Evolutionary conservation across 1,140 invertebrate species (phyloP).

Genomic region (Babylonia areolata): DNA sequence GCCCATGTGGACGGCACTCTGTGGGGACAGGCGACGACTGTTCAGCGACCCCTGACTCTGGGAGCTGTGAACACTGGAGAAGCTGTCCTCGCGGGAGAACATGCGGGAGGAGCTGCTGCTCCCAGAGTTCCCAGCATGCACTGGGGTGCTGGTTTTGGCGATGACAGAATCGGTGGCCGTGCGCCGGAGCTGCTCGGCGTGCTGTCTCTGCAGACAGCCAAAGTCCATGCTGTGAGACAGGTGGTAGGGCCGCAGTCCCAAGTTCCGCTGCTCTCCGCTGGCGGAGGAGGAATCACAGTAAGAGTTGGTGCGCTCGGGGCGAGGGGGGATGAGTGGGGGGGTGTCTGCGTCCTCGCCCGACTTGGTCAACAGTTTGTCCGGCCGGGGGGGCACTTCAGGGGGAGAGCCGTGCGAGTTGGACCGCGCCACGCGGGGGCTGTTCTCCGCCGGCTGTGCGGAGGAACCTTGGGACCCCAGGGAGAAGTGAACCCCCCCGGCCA

Average conservation of each 20-base stretch:
- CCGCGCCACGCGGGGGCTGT: constrained; percentile 47
- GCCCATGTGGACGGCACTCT: constrained; percentile 70
- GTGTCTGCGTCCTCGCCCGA: neutral
- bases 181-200: constrained; percentile 58
- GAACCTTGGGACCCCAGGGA: constrained; percentile 52
- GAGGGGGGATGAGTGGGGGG: constrained; percentile 30
- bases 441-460: constrained; percentile 50
- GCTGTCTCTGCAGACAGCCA: constrained; percentile 50
- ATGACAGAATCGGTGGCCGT: constrained; percentile 71
- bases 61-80: constrained; percentile 34
- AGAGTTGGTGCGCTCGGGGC: constrained; percentile 33
- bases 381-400: constrained; percentile 51
- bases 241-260: constrained; percentile 50
- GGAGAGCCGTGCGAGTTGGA: constrained; percentile 37
- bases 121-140: constrained; percentile 48
- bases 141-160: constrained; percentile 54
- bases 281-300: constrained; percentile 36
- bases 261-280: constrained; percentile 22
- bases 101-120: constrained; percentile 33
- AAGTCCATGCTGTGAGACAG: constrained; percentile 70
- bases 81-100: constrained; percentile 58
- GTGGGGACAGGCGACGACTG: constrained; percentile 61
- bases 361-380: constrained; percentile 11
- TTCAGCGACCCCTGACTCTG: constrained; percentile 34
- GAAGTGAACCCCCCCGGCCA: constrained; percentile 30